Conservation (phyloP, 2,797 vertebrate species). For the Xenentodon cancila region DNA sequence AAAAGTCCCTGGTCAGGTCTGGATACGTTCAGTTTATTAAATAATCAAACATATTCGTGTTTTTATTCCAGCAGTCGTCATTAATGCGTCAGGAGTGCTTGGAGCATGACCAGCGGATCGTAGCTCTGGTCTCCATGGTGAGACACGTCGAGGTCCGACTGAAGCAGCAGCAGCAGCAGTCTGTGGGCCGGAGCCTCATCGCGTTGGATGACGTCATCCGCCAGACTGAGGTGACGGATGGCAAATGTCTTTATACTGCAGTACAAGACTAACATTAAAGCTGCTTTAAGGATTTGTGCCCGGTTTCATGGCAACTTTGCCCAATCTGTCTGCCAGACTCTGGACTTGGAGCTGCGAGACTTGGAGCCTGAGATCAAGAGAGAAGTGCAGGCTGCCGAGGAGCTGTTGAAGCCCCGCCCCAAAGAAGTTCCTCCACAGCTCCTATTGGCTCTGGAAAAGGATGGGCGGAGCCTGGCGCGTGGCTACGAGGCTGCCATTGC, state of each 20-base stretch:
- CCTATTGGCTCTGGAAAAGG: slow-evolving; percentile 91
- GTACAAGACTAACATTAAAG: not conserved
- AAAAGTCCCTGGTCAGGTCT: too few species aligned
- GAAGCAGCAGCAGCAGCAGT: slow-evolving; percentile 86
- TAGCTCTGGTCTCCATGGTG: slow-evolving; percentile 90
- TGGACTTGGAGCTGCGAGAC: slow-evolving; percentile 87
- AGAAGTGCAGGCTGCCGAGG: slow-evolving; percentile 83
- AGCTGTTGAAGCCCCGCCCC: slow-evolving; percentile 80
- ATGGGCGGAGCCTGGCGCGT: slow-evolving; percentile 88
- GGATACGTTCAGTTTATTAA: not conserved
- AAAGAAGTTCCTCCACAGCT: slow-evolving; percentile 91
- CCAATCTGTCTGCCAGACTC: slow-evolving; percentile 68
- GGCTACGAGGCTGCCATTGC: slow-evolving; percentile 84
- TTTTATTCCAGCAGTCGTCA: slow-evolving; percentile 64
- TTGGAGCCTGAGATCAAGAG: slow-evolving; percentile 84
- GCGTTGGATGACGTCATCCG: slow-evolving; percentile 84
- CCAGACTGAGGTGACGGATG: slow-evolving; percentile 85
- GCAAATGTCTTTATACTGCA: too few species aligned
- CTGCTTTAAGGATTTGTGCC: slow-evolving; percentile 21
- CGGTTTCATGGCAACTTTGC: slow-evolving; percentile 6
- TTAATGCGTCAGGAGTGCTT: slow-evolving; percentile 87
- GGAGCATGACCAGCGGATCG: slow-evolving; percentile 89
- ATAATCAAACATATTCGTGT: not conserved
- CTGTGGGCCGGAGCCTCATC: slow-evolving; percentile 77
- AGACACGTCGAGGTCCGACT: slow-evolving; percentile 90